Conservation (phyloP, 92 coral and sea anemone species). For the Porites cylindrica region DNA sequence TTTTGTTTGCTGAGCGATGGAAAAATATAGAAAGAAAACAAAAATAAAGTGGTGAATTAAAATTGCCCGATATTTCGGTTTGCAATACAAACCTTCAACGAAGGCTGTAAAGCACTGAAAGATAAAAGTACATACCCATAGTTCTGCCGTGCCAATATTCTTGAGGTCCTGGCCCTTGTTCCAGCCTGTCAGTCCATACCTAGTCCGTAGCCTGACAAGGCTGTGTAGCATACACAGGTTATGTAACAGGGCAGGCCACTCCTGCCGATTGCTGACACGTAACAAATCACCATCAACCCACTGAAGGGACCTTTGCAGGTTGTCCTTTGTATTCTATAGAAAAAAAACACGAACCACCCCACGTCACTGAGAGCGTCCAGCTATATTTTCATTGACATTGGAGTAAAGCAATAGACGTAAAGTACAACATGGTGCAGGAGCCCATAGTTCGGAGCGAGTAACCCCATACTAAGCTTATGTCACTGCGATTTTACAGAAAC, state of each 20-base stretch:
- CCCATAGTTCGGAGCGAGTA: no score
- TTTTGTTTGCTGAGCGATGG: no score
- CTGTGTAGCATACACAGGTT: slow-evolving; percentile 97
- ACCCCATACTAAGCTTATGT: no score
- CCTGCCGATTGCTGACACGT: slow-evolving; percentile 85
- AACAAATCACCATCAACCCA: slow-evolving; percentile 89
- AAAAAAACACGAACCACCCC: not conserved
- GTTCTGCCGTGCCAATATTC: slow-evolving; percentile 85
- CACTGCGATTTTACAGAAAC: no score
- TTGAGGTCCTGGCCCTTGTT: slow-evolving; percentile 81
- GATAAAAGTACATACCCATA: slow-evolving; percentile 76
- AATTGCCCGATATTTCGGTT: not conserved
- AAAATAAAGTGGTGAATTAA: no score
- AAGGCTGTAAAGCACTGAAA: no score
- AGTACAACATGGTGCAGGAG: no score
- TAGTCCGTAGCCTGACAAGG: slow-evolving; percentile 78
- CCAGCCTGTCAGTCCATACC: slow-evolving; percentile 89
- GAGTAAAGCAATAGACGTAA: no score
- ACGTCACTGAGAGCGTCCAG: not conserved
- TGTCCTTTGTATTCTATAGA: slow-evolving; percentile 89
- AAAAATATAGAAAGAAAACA: no score
- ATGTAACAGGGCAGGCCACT: slow-evolving; percentile 97
- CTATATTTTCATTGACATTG: no score
- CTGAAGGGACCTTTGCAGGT: slow-evolving; percentile 89
- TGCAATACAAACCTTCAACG: no score